Conservation (phyloP, 2,797 vertebrate species). For the Typhlichthys eigenmanni region DNA sequence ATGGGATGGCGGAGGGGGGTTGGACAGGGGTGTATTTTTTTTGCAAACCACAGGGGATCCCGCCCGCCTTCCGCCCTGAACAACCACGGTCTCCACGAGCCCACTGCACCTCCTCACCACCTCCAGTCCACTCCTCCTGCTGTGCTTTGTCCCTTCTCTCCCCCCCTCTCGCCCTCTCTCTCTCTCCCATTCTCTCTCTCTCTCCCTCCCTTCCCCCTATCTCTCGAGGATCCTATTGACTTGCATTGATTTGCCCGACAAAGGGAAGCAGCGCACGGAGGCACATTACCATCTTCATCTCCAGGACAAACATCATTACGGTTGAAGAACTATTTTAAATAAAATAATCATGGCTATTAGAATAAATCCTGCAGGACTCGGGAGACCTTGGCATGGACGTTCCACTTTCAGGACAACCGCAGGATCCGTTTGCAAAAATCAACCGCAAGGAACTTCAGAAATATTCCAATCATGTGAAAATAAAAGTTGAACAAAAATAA, state of each 20-base stretch:
- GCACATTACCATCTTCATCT: constrained; percentile 63
- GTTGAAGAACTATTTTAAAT: constrained; percentile 17
- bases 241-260: constrained; percentile 77
- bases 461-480: constrained; percentile 37
- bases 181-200: constrained; percentile 53
- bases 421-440: constrained; percentile 19
- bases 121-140: constrained; percentile 56
- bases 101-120: constrained; percentile 30
- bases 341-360: neutral
- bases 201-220: constrained; percentile 39
- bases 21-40: constrained; percentile 45
- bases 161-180: constrained; percentile 2
- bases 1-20: constrained; percentile 32
- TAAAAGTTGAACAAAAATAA: constrained; percentile 27
- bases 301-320: constrained; percentile 54
- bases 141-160: constrained; percentile 53
- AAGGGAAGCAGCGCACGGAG: constrained; percentile 51
- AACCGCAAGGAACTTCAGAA: constrained; percentile 40
- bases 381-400: constrained; percentile 10
- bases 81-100: constrained; percentile 26
- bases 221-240: constrained; percentile 67
- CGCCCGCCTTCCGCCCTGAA: constrained; percentile 6
- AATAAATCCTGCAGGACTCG: constrained; percentile 8
- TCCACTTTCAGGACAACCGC: constrained; percentile 23
- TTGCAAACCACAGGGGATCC: constrained; percentile 66